Evolutionary conservation across 2,113 vertebrate genomes (phyloP), one percentile per base, ranked within the genome.

Genomic region (Acrocephalus kingi): DNA sequence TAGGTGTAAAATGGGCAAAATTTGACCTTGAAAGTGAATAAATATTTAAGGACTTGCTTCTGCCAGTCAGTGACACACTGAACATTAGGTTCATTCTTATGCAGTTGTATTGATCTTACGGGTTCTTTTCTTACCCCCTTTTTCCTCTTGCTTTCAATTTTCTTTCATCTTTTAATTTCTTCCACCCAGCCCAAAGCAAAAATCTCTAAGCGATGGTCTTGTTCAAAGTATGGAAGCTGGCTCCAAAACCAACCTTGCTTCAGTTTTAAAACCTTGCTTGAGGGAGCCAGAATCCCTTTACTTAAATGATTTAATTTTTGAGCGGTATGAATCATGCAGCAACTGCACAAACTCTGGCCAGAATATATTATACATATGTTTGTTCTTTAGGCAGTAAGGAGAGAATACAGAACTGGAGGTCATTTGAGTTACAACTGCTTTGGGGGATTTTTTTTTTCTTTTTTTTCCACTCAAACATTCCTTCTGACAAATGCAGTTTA

Each of bases 371-470:
- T 95, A 69, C 91, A 83, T 90, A 28, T 94, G 89, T 93, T 94
- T 78, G 59, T 74, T 96, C 95, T 96, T 95, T 82, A 87, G 67
- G 85, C 89, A 84, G 87, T 76, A 91, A 91, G 92, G 81, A 71
- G 78, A 93, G 92, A 96, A 84, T 84, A 73, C 61, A 96, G 90
- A 95, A 84, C 92, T 92, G 87, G 93, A 95, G 95, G 93, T 96
- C 82, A 92, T 96, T 94, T 96, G 88, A 97, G 93, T 96, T 97
- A 96, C 90, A 96, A 76, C 73, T 88, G 84, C 93, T 96, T 92
- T 88, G 83, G 88, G 90, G 92, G 46, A 84, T 55, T 89, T 67
- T 84, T 84, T 73, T 92, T 96, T 75, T 56, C 37, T 39, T 39
- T 79, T 75, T 69, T 83, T 80, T 49, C 21, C 7, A 11, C 43